These are phyloP conservation scores for Lucinisca nassula DNA, from an alignment of 2,888 invertebrate genomes.

Conservation along the genomic window DNA sequence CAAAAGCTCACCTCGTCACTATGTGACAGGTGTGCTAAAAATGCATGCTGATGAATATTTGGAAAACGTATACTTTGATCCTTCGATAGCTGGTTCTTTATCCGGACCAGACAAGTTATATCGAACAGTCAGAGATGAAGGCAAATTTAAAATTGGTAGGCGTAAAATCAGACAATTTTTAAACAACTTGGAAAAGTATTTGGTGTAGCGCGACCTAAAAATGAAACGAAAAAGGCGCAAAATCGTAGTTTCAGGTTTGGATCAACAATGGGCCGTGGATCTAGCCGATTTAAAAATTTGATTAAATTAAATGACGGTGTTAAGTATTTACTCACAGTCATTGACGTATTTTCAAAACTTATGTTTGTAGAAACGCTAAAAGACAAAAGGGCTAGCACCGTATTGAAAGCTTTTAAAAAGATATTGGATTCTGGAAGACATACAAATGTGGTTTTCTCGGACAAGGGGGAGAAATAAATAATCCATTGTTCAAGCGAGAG, in stretches of 20 bases:
- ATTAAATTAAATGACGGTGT: conserved; percentile 24
- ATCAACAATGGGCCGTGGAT: conserved; percentile 20
- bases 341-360: conserved; percentile 39
- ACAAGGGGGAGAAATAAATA: conserved; percentile 52
- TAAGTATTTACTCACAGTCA: background rate
- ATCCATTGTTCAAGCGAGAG: conserved; percentile 7
- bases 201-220: background rate
- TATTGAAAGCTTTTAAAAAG: conserved; percentile 12
- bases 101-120: conserved; percentile 23
- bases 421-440: conserved; percentile 6
- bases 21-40: no score
- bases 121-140: conserved; percentile 3
- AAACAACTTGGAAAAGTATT: background rate
- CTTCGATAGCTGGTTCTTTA: background rate
- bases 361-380: conserved; percentile 12
- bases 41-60: background rate
- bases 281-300: conserved; percentile 17
- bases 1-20: no score
- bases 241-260: conserved; percentile 18
- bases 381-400: conserved; percentile 6
- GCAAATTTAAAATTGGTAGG: conserved; percentile 23
- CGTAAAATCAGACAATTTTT: conserved; percentile 14
- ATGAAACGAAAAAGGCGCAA: conserved; percentile 12
- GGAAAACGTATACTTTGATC: background rate
- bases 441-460: conserved; percentile 29